Conservation (phyloP, 2,113 vertebrate species). For the Hepsetus odoe region DNA sequence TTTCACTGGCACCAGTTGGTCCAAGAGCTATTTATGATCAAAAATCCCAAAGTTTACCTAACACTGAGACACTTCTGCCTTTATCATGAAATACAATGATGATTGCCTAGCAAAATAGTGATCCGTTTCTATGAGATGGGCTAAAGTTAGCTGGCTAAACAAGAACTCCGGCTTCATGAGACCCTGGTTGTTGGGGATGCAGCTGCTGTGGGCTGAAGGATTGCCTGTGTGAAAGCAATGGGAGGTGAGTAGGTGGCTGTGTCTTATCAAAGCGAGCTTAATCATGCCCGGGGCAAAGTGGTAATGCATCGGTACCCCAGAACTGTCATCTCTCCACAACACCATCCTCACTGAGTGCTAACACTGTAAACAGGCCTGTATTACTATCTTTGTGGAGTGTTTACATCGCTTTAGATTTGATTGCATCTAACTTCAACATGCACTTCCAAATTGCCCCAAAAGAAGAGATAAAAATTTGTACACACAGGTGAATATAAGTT, state of each 20-base stretch:
- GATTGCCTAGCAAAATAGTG: not conserved
- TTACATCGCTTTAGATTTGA: not conserved
- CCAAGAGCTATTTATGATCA: too few species aligned
- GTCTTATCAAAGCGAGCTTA: constrained; percentile 64
- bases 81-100: too few species aligned
- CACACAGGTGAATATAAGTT: too few species aligned
- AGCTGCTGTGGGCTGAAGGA: not conserved
- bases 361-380: constrained; percentile 15
- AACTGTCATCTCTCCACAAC: constrained; percentile 65
- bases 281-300: constrained; percentile 68
- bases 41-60: too few species aligned
- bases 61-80: too few species aligned
- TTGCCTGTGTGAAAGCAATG: constrained; percentile 38
- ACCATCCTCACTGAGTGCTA: constrained; percentile 48
- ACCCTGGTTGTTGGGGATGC: not conserved
- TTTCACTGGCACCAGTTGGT: too few species aligned
- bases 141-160: constrained; percentile 30
- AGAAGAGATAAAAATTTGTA: too few species aligned
- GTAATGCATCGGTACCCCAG: constrained; percentile 68
- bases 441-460: too few species aligned
- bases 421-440: too few species aligned
- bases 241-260: constrained; percentile 59
- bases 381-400: not conserved
- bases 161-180: not conserved
- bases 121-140: too few species aligned